Conservation (phyloP, 2,113 vertebrate genomes). For the Muntiacus muntjak region DNA sequence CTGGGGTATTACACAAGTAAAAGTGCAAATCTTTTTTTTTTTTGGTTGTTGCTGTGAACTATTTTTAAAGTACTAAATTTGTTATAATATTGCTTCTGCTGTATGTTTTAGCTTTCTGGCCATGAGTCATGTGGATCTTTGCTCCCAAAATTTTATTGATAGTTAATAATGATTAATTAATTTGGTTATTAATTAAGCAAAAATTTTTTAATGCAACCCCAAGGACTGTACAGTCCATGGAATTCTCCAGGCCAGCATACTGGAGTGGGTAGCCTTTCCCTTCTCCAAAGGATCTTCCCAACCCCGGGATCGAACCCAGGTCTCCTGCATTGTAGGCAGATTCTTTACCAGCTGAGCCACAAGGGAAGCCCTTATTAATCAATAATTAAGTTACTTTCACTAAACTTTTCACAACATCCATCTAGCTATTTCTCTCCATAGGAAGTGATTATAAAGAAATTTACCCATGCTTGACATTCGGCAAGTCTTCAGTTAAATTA, state of each 20-base stretch:
- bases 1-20: neutral
- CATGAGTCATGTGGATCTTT: neutral
- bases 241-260: neutral
- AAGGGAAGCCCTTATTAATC: neutral
- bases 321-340: neutral
- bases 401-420: neutral
- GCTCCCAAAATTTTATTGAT: neutral
- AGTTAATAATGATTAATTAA: neutral
- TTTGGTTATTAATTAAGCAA: neutral
- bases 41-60: neutral
- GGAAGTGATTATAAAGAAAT: neutral
- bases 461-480: neutral
- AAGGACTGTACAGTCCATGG: neutral
- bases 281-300: neutral
- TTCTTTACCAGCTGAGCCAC: neutral
- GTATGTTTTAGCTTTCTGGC: neutral
- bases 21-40: neutral
- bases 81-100: neutral
- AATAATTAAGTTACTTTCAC: neutral
- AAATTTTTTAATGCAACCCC: neutral
- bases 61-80: neutral
- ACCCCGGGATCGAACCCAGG: neutral
- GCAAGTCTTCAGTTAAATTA: neutral
- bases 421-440: neutral
- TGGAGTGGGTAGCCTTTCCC: neutral